Conservation (phyloP, 2,113 vertebrate species). For the Solea senegalensis region DNA sequence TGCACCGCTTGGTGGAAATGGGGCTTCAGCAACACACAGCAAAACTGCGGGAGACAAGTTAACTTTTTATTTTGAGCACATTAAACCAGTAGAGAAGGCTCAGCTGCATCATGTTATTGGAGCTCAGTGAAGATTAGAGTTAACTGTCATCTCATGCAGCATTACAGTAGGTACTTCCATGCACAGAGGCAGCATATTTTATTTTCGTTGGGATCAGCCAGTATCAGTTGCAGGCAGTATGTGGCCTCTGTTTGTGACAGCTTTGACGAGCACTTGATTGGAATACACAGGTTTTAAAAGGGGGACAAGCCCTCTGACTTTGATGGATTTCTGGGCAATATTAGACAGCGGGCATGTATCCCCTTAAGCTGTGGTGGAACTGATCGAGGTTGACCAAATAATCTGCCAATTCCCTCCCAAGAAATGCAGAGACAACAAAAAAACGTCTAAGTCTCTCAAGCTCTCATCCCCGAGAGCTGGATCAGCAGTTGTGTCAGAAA, state of each 20-base stretch:
- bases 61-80: slow-evolving; percentile 54
- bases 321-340: slow-evolving; percentile 78
- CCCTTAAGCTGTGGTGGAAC: slow-evolving; percentile 81
- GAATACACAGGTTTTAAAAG: slow-evolving; percentile 58
- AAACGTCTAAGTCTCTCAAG: slow-evolving; percentile 75
- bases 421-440: slow-evolving; percentile 80
- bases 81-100: slow-evolving; percentile 58
- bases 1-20: too few species aligned
- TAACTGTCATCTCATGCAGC: slow-evolving; percentile 52
- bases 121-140: slow-evolving; percentile 64
- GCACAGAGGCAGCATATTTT: slow-evolving; percentile 60
- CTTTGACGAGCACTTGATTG: slow-evolving; percentile 66
- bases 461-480: slow-evolving; percentile 78
- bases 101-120: slow-evolving; percentile 39
- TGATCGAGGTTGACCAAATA: slow-evolving; percentile 84
- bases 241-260: slow-evolving; percentile 56
- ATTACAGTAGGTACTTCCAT: slow-evolving; percentile 65
- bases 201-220: slow-evolving; percentile 60
- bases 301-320: slow-evolving; percentile 75
- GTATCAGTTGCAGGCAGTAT: slow-evolving; percentile 32
- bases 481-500: slow-evolving; percentile 79
- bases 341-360: slow-evolving; percentile 75
- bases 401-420: slow-evolving; percentile 81
- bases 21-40: background rate
- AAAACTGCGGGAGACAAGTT: slow-evolving; percentile 52